phyloP scores from a whole-genome alignment of 2,113 vertebrate genomes.

The Anser brachyrhynchus region DNA sequence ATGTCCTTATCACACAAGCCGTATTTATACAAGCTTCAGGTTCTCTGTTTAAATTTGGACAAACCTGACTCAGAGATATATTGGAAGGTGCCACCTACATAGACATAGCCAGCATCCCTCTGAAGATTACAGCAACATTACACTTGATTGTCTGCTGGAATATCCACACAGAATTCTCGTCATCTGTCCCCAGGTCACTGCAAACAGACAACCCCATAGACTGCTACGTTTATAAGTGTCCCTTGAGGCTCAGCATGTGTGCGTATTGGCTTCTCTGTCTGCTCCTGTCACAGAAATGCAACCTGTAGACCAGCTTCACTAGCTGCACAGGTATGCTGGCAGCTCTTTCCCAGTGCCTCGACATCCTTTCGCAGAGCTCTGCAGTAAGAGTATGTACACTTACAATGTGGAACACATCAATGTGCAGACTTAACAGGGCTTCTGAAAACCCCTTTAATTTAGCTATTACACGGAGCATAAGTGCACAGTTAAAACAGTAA shows the following conservation, averaged over 20 bases:
- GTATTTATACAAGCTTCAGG: not conserved
- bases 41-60: not conserved
- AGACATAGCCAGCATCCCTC: not conserved
- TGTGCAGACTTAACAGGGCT: not conserved
- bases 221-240: not conserved
- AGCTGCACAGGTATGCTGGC: not conserved
- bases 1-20: not conserved
- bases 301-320: not conserved
- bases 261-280: not conserved
- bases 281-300: rapidly evolving
- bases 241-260: not conserved
- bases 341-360: not conserved
- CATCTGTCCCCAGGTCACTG: not conserved
- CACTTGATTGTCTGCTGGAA: not conserved
- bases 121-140: not conserved
- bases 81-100: not conserved
- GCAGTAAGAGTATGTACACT: not conserved
- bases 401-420: not conserved
- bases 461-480: not conserved
- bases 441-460: not conserved
- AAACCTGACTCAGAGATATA: not conserved
- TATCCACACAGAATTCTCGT: not conserved
- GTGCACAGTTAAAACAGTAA: not conserved
- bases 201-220: not conserved
- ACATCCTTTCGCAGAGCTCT: not conserved